phyloP scores from a whole-genome alignment of 2,113 vertebrate genomes.

The Microtus richardsoni region DNA sequence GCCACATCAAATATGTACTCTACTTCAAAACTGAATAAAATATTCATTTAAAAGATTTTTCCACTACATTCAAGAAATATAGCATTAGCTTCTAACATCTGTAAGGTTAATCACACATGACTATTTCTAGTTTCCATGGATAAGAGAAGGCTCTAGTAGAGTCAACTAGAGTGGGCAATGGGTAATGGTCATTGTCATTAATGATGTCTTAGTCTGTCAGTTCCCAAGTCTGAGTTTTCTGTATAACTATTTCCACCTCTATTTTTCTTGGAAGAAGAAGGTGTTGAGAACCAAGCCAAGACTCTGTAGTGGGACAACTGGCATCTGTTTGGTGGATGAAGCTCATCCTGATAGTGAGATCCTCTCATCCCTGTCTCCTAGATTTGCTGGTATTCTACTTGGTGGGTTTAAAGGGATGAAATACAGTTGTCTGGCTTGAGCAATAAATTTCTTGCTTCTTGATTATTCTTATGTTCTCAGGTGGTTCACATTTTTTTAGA shows the following conservation, averaged over 20 bases:
- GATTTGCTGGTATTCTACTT: slow-evolving; percentile 29
- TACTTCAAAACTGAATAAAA: neutral
- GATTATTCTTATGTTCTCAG: slow-evolving; percentile 40
- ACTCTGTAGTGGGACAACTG: slow-evolving; percentile 19
- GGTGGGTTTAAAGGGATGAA: slow-evolving; percentile 39
- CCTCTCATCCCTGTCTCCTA: neutral
- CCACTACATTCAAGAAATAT: slow-evolving; percentile 29
- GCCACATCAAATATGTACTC: neutral
- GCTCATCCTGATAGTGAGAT: slow-evolving; percentile 6
- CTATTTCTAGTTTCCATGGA: neutral
- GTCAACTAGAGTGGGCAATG: neutral
- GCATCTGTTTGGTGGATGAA: neutral
- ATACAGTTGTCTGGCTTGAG: slow-evolving; percentile 5
- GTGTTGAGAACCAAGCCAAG: slow-evolving; percentile 51
- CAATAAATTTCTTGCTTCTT: slow-evolving; percentile 34
- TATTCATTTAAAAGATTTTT: neutral
- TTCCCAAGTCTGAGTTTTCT: neutral
- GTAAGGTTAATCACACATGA: neutral
- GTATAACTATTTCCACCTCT: neutral
- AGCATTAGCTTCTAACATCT: neutral
- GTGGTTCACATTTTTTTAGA: slow-evolving; percentile 62
- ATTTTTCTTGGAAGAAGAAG: neutral
- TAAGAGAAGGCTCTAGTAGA: neutral
- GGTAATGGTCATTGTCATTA: neutral
- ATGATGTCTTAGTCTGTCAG: slow-evolving; percentile 24